Base-by-base conservation (phyloP, 2,888 invertebrate species). In the Arge pagana region DNA sequence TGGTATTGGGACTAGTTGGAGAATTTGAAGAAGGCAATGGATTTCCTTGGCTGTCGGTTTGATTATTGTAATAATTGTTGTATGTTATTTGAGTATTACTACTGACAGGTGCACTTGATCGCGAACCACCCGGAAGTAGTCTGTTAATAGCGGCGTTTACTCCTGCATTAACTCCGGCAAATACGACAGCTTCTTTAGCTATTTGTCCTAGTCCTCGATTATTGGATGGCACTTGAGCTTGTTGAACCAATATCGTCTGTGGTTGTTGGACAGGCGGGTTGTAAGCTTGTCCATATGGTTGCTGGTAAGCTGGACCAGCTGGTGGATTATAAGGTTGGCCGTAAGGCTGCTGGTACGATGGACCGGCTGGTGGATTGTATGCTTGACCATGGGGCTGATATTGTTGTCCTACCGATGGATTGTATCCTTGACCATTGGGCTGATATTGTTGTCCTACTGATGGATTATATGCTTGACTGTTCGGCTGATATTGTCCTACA, bases 171-270 rank as follows among this genome's bases (percentile, higher is more conserved):
- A 74, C 72, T 3, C 72, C 74, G 11, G 76, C 73, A 11, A 58
- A 76, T 0, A 76, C 75, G 19, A 76, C 68, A 7, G 76, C 76
- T 54, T 76, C 76, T 56, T 76, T 76, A 3, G 75, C 76, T 4
- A 76, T 54, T 52, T 76, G 76, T 0, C 76, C 76, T 16, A 76
- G 72, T 8, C 76, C 76, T 18, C 65, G 64, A 21, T 62, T 60
- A 1, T 65, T 54, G 41, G 61, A 60, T 7, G 41, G 21, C 2
- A 63, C 59, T 28, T 67, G 67, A 10, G 45, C 52, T 23, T 36
- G 45, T 48, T 36, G 21, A 3, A 73, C 11, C 1, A 72, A 49
- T 3, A 76, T 57, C 2, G 74, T 72, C 24, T 70, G 71, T 0
- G 57, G 59, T 18, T 65, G 67, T 10, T 65, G 66, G 30, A 67